These are phyloP conservation scores for Drosophila asahinai DNA, from an alignment of 1,140 invertebrate genomes.

Conservation along the genomic window DNA sequence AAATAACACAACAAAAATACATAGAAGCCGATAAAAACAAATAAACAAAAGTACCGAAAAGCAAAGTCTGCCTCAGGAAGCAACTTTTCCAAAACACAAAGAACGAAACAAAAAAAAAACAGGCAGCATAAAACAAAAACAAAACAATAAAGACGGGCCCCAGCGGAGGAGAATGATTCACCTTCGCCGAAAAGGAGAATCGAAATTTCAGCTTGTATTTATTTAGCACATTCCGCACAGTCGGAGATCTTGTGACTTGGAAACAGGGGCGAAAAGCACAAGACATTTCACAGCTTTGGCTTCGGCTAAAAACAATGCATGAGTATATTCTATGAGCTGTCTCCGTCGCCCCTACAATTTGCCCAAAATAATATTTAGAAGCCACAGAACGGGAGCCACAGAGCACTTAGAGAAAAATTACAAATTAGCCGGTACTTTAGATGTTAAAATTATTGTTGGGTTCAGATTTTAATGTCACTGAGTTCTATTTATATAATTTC, in stretches of 20 bases:
- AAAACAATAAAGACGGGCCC: slow-evolving; percentile 33
- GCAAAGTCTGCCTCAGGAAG: slow-evolving; percentile 66
- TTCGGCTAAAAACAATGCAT: slow-evolving; percentile 27
- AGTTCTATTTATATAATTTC: not conserved
- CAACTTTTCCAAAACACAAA: slow-evolving; percentile 51
- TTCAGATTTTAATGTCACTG: not conserved
- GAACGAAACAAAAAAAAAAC: slow-evolving; percentile 13
- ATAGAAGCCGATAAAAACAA: slow-evolving; percentile 44
- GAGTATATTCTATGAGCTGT: slow-evolving; percentile 28
- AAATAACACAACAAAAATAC: slow-evolving; percentile 40
- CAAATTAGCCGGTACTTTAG: not conserved
- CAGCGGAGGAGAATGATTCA: slow-evolving; percentile 51
- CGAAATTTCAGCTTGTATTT: slow-evolving; percentile 69
- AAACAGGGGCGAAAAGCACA: slow-evolving; percentile 24
- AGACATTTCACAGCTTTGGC: slow-evolving; percentile 24
- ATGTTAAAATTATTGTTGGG: not conserved
- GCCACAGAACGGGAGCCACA: slow-evolving; percentile 6
- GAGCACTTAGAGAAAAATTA: not conserved
- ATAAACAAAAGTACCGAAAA: slow-evolving; percentile 50
- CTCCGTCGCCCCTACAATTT: slow-evolving; percentile 24
- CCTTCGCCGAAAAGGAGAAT: slow-evolving; percentile 41
- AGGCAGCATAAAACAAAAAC: slow-evolving; percentile 13
- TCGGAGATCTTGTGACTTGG: slow-evolving; percentile 65
- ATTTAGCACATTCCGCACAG: slow-evolving; percentile 44
- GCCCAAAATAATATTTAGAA: slow-evolving; percentile 52